Base-by-base conservation (phyloP, 2,797 vertebrate genomes). In the Sebastes steindachneri region DNA sequence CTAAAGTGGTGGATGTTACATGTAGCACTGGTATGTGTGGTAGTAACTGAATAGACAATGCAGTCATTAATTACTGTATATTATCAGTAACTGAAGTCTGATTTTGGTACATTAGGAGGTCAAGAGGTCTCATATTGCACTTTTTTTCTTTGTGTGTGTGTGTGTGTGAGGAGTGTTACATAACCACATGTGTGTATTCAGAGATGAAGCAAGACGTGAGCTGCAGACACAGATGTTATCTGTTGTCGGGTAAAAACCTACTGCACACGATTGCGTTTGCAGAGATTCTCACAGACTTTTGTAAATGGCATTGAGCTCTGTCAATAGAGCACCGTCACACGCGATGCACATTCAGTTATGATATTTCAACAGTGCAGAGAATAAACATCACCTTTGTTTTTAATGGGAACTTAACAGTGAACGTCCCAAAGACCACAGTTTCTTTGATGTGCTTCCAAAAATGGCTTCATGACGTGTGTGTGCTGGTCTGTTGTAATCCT, bases 221-320 rank as follows among this genome's bases (percentile, higher is more conserved):
- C 28, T 79, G 64, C 55, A 65, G n/a, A 1, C 2, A 1, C 6
- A 57, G 80, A 84, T 76, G 3, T 19, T 64, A 82, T 84, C 64
- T 60, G n/a, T 12, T 37, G 4, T 54, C 1, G 0, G 15, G 15
- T 75, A 68, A 1, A 59, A 64, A n/a, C 15, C 1, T 53, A 45
- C 28, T 64, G 55, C 31, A 17, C 4, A 12, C 2, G 3, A 5
- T 1, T 35, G 7, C 5, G 2, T 15, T 69, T 15, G 2, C 11
- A 17, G 74, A 28, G 9, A 35, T 8, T 19, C 1, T 48, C 45
- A 48, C 23, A 53, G n/a, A 21, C 14, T 55, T 37, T 45, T 12
- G 2, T 26, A 65, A 19, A 28, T 45, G 41, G 15, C 11, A 25
- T 62, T 9, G 5, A n/a, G 9, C 23, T 33, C 1, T 45, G n/a